These are phyloP conservation scores for Mungos mungo DNA, from an alignment of 2,113 vertebrate genomes.

Conservation along the genomic window DNA sequence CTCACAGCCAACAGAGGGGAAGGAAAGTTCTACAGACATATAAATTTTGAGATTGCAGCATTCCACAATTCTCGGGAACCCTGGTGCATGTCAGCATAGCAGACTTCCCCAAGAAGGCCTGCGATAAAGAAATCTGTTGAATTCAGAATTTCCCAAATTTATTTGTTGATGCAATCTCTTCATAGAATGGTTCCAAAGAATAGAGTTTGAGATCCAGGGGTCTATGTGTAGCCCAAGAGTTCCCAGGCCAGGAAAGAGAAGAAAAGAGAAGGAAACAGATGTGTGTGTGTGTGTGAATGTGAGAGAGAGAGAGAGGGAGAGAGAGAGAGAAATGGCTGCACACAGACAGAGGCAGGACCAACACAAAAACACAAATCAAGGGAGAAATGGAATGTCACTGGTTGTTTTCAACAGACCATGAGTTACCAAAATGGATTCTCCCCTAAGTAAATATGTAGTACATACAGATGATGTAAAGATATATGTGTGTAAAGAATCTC, in stretches of 20 bases:
- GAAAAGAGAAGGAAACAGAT: neutral
- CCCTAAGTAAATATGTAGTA: neutral
- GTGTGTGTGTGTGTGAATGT: too few species aligned
- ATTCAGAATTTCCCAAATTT: neutral
- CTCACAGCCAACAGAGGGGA: fast-evolving
- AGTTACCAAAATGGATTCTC: neutral
- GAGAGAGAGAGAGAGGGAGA: too few species aligned
- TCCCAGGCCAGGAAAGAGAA: neutral
- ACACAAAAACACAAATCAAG: neutral
- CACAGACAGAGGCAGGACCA: neutral
- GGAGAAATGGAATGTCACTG: neutral
- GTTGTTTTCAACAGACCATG: neutral
- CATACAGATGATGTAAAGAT: neutral
- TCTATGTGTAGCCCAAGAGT: neutral
- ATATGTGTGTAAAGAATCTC: neutral
- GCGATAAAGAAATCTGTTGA: neutral
- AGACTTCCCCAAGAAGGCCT: neutral
- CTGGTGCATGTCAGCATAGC: fast-evolving
- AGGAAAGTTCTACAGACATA: neutral
- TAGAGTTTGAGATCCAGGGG: neutral
- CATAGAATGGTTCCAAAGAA: neutral
- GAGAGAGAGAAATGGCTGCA: neutral
- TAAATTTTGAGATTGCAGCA: neutral
- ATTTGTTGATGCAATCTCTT: neutral
- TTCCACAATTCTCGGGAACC: neutral